Percentiles rank a stretch among this genome's conserved stretches.
Evolutionary conservation across 2,888 invertebrate species (phyloP).

Genomic region (Hetaerina titia): DNA sequence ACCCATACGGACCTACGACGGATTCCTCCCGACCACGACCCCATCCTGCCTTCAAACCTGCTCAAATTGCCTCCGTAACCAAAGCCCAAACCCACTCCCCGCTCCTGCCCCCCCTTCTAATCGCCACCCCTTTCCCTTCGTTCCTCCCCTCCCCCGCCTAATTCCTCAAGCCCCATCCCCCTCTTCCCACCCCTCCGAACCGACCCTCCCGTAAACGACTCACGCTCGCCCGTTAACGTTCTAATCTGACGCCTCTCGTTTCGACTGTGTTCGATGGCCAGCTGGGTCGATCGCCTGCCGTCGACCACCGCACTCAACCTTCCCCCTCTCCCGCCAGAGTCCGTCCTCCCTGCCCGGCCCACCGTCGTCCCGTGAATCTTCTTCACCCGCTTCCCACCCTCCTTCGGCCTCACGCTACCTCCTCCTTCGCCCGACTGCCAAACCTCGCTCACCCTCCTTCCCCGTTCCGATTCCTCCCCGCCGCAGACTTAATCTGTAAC

Average conservation of each 20-base stretch:
- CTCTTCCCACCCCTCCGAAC: neutral
- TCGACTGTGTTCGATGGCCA: neutral
- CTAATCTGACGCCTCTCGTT: conserved; percentile 42
- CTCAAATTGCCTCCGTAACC: conserved; percentile 1
- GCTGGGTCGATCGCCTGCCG: neutral
- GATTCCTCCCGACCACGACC: conserved; percentile 29
- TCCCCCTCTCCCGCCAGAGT: neutral
- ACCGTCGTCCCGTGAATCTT: no score
- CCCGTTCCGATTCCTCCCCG: neutral
- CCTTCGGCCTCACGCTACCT: neutral
- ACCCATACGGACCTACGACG: neutral
- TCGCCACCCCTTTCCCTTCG: neutral
- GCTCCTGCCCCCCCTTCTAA: neutral
- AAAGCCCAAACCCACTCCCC: no score
- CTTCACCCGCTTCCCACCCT: no score
- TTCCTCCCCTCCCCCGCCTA: neutral
- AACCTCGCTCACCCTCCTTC: neutral
- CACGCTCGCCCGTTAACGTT: neutral
- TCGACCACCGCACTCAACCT: neutral
- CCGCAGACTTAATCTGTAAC: neutral
- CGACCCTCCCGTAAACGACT: neutral
- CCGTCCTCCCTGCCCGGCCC: neutral
- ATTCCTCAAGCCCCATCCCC: neutral
- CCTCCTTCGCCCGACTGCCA: neutral
- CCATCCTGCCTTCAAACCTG: neutral